phyloP scores from a whole-genome alignment of 2,888 invertebrate species.

The Coenonympha arcania region DNA sequence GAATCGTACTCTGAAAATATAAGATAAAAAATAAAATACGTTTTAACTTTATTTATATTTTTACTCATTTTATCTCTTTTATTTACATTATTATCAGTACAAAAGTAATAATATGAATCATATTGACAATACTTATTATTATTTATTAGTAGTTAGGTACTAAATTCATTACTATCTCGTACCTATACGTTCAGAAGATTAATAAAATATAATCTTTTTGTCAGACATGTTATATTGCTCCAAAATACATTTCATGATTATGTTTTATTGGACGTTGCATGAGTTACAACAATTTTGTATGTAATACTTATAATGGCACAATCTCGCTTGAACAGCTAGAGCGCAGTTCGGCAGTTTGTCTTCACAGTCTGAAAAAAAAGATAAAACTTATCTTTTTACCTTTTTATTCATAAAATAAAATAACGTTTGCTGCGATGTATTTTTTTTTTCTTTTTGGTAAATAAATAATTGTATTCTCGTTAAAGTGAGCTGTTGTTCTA shows the following conservation, averaged over 20 bases:
- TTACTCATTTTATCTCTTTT: conserved; percentile 20
- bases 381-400: no score
- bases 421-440: no score
- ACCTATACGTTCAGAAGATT: not conserved
- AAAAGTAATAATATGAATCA: conserved; percentile 20
- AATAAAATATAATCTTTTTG: not conserved
- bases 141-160: not conserved
- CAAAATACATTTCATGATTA: not conserved
- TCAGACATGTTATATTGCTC: not conserved
- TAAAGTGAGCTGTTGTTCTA: no score
- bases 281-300: conserved; percentile 86
- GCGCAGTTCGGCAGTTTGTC: conserved; percentile 85
- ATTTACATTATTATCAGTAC: conserved; percentile 30
- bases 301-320: conserved; percentile 91
- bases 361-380: conserved; percentile 69
- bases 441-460: no score
- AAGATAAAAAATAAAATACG: not conserved
- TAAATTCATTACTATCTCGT: not conserved
- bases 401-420: not conserved
- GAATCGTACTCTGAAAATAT: no score
- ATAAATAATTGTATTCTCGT: no score
- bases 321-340: conserved; percentile 86
- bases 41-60: conserved; percentile 21
- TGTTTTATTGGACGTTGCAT: conserved; percentile 48
- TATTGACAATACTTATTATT: not conserved